A percentile compares a stretch with the other conserved stretches of the same genome.
Evolutionary conservation across 2,888 invertebrate species (phyloP).

Genomic region (Meiosimyza decipiens): DNA sequence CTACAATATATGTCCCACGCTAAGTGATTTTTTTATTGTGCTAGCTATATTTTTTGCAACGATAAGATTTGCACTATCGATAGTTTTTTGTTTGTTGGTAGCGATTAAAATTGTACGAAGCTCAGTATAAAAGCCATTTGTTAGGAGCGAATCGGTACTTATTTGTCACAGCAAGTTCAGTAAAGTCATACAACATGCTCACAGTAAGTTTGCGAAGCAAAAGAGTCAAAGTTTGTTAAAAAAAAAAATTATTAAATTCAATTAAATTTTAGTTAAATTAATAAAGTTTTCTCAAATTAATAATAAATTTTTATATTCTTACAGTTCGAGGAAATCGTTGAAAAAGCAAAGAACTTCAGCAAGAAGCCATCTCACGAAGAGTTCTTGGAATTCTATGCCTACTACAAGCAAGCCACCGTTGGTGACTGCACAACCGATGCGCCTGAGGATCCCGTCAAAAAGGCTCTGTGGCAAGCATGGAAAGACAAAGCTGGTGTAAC

Average conservation of each 20-base stretch:
- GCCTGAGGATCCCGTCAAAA: conserved; percentile 89
- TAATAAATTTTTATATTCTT: conserved; percentile 6
- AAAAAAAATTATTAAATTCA: neutral
- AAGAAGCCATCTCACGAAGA: conserved; percentile 81
- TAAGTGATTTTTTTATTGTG: too few species aligned
- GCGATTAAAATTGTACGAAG: neutral
- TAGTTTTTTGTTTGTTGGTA: neutral
- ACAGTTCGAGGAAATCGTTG: conserved; percentile 80
- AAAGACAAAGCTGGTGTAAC: conserved; percentile 81
- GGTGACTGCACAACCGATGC: conserved; percentile 85
- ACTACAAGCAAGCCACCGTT: conserved; percentile 85
- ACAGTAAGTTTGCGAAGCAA: conserved; percentile 51
- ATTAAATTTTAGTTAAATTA: neutral
- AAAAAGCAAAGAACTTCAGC: conserved; percentile 78
- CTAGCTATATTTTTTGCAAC: too few species aligned
- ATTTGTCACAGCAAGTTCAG: conserved; percentile 32
- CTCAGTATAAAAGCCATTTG: conserved; percentile 37
- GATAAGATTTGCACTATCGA: conserved; percentile 39
- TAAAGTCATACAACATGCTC: conserved; percentile 50
- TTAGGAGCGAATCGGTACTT: neutral
- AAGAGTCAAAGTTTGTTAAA: neutral
- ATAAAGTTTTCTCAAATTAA: neutral
- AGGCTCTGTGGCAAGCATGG: conserved; percentile 96
- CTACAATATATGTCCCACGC: too few species aligned
- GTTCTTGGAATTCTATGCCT: conserved; percentile 82